Conservation (phyloP, 2,888 invertebrate genomes). For the Malthinus seriepunctatus region DNA sequence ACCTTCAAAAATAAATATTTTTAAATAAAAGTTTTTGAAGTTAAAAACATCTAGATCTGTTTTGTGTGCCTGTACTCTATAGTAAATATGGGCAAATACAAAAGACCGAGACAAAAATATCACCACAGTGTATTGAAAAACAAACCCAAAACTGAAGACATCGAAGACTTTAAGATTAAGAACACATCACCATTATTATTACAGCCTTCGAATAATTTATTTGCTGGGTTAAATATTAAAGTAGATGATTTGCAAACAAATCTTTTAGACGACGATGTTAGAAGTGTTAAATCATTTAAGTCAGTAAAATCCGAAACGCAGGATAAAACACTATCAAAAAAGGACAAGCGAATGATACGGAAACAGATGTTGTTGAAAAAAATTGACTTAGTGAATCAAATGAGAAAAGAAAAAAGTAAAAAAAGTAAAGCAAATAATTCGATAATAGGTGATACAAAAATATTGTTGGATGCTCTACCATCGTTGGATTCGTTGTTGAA, state of each 20-base stretch:
- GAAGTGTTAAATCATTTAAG: slow-evolving; percentile 42
- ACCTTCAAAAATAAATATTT: too few species aligned
- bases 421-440: slow-evolving; percentile 41
- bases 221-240: slow-evolving; percentile 40
- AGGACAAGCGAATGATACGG: slow-evolving; percentile 45
- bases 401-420: slow-evolving; percentile 40
- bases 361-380: slow-evolving; percentile 42
- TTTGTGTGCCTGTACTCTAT: too few species aligned
- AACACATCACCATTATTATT: slow-evolving; percentile 7
- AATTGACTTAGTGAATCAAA: slow-evolving; percentile 42
- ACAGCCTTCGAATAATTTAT: slow-evolving; percentile 36
- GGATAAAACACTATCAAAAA: slow-evolving; percentile 39
- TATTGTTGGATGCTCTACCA: slow-evolving; percentile 47
- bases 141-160: too few species aligned
- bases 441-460: slow-evolving; percentile 44
- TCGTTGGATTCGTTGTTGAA: slow-evolving; percentile 42
- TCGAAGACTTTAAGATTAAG: too few species aligned
- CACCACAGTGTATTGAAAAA: too few species aligned
- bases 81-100: too few species aligned
- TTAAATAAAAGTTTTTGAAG: too few species aligned
- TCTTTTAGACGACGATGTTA: slow-evolving; percentile 36
- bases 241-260: slow-evolving; percentile 32
- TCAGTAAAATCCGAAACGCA: slow-evolving; percentile 40
- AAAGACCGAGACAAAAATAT: too few species aligned
- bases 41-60: too few species aligned